Evolutionary conservation across 1,140 invertebrate species (phyloP), one percentile per base, ranked within the genome.

Genomic region (Brachystomella parvula): DNA sequence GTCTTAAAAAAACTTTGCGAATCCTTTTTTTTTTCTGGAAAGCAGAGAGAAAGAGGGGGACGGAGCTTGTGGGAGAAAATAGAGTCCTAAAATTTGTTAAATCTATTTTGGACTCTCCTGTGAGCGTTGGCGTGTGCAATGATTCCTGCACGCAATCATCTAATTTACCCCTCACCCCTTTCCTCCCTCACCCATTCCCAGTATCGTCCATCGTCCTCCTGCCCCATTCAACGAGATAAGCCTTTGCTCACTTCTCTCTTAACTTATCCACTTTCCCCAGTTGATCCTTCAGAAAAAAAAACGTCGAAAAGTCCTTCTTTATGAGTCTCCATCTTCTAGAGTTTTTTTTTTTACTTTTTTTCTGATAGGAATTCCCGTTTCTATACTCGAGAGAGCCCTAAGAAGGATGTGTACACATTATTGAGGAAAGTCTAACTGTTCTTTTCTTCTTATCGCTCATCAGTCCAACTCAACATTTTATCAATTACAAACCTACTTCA

Each of bases 61-160:
- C 39, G 9, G n/a, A 44, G n/a, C 9, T 44, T 44, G 39, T 12
- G n/a, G 39, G 9, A 44, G 39, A 12, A 44, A 44, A 44, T 9
- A 12, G 39, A n/a, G n/a, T n/a, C n/a, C 9, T 44, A 44, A 44
- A n/a, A 12, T 44, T 44, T 9, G 9, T 44, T 9, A 44, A 44
- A 44, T 12, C 39, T n/a, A 44, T 9, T 44, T 12, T 12, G 39
- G 9, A 44, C 39, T 44, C 9, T n/a, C 39, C 39, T 12, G n/a
- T 9, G 39, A 44, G 39, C n/a, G 39, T 44, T 44, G 39, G 39
- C 39, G 39, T 44, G 39, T n/a, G n/a, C 9, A 44, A 26, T 56
- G 15, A 56, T 26, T 12, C 15, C 49, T 56, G 49, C 49, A 56
- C 24, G 49, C 49, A 56, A 56, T 56, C 49, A 56, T 56, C 49